Evolutionary conservation across 2,113 vertebrate genomes (phyloP).

Genomic region (Channa maculata): DNA sequence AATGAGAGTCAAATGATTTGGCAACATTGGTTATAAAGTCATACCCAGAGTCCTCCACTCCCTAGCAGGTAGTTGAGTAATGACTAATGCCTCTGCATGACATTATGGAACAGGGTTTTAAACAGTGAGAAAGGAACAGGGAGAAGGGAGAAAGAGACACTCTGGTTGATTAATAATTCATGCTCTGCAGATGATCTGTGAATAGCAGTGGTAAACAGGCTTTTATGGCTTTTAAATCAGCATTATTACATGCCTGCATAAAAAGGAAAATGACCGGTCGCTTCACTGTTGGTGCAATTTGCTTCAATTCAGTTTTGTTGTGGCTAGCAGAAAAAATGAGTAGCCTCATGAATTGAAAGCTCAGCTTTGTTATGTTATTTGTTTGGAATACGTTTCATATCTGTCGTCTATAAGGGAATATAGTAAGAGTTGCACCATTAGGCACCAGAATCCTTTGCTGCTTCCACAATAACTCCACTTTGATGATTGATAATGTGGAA

Average conservation of each 20-base stretch:
- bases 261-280: conserved; percentile 50
- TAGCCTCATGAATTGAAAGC: conserved; percentile 49
- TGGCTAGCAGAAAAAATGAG: conserved; percentile 37
- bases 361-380: conserved; percentile 55
- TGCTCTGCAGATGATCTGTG: conserved; percentile 79
- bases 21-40: neutral
- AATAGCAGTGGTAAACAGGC: conserved; percentile 77
- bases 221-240: conserved; percentile 73
- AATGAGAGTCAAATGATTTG: conserved; percentile 26
- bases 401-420: conserved; percentile 19
- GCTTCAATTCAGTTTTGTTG: conserved; percentile 25
- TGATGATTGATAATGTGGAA: conserved; percentile 66
- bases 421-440: conserved; percentile 57
- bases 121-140: conserved; percentile 46
- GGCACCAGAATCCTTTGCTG: conserved; percentile 32
- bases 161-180: conserved; percentile 78
- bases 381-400: conserved; percentile 57
- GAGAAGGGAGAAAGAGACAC: conserved; percentile 47
- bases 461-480: conserved; percentile 42
- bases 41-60: conserved; percentile 3
- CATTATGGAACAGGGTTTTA: conserved; percentile 63
- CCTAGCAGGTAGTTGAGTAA: conserved; percentile 45
- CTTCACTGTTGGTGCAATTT: conserved; percentile 51
- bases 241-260: conserved; percentile 48
- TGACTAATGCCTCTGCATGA: conserved; percentile 56